Evolutionary conservation across 2,797 vertebrate species (phyloP), one percentile per base, ranked within the genome.

Genomic region (Cheirogaleus major): DNA sequence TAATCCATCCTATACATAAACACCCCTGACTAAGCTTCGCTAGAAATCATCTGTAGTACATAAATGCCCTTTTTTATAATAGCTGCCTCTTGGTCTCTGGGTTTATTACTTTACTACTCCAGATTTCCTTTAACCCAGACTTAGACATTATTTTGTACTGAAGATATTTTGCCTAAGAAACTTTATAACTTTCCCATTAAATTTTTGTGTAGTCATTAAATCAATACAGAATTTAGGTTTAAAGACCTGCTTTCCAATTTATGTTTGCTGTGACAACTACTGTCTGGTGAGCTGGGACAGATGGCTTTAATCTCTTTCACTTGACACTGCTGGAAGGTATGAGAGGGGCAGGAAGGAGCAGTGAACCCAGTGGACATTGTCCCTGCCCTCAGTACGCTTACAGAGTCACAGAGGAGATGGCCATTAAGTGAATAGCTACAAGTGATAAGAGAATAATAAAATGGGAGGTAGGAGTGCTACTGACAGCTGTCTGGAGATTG

Each of bases 311-410:
- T n/a, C 30, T 69, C 4, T 8, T 52, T 75, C 8, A 48, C 43
- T 76, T 59, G 32, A 45, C 9, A 10, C n/a, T 25, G 5, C 48
- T 1, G 55, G 80, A 38, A 32, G 15, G 25, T 23, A 8, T 18
- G 30, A 48, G 6, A 67, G 4, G 4, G 35, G n/a, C 30, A 10
- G 18, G 14, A 76, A 13, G 50, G 5, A 5, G 13, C 18, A 7
- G 10, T 2, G n/a, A 57, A 55, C 12, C 4, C 48, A 35, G 20
- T 1, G 27, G 32, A 52, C 18, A 67, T 4, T 23, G 12, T 11
- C 18, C 1, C 13, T 59, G 23, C 15, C 48, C 35, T 61, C 0
- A 0, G 8, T 4, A 11, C 45, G 41, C 32, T 35, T 7, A 55
- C 4, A 48, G 27, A 48, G 43, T 48, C 63, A 30, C 20, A n/a